These are phyloP conservation scores for Heliconius eleuchia DNA, from an alignment of 1,140 invertebrate species.

Conservation along the genomic window DNA sequence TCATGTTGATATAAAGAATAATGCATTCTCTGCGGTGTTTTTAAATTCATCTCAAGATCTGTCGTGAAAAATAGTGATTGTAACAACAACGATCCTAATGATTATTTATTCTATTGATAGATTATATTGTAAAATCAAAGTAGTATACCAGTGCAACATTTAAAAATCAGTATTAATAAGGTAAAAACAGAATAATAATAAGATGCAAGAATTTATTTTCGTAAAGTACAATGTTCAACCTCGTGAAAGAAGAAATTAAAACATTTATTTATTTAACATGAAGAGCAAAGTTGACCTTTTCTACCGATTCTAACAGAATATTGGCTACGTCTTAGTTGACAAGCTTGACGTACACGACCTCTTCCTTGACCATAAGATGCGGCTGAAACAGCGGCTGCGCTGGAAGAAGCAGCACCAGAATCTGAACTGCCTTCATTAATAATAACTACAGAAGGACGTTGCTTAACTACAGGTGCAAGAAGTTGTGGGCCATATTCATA, in stretches of 20 bases:
- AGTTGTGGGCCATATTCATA: constrained; percentile 12
- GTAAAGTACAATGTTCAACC: constrained; percentile 57
- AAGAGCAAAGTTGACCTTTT: constrained; percentile 50
- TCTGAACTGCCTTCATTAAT: constrained; percentile 12
- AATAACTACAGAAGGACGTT: constrained; percentile 1
- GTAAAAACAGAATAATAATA: too few species aligned
- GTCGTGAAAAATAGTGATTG: too few species aligned
- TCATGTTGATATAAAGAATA: too few species aligned
- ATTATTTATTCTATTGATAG: too few species aligned
- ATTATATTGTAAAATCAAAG: too few species aligned
- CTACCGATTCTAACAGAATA: constrained; percentile 57
- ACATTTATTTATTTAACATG: constrained; percentile 46
- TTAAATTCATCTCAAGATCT: too few species aligned
- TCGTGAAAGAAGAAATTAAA: constrained; percentile 27
- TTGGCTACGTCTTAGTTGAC: constrained; percentile 51
- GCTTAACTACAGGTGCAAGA: neutral
- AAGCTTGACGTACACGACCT: constrained; percentile 45
- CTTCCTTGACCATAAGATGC: constrained; percentile 37
- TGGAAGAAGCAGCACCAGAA: constrained; percentile 1
- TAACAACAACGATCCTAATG: too few species aligned
- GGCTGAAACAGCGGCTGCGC: neutral
- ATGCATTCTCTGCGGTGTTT: too few species aligned
- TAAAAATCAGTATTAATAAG: too few species aligned
- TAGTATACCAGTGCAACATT: too few species aligned
- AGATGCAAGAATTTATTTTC: constrained; percentile 48